These are phyloP conservation scores for Oreochromis spilurus DNA, from an alignment of 2,113 vertebrate genomes.

Conservation along the genomic window DNA sequence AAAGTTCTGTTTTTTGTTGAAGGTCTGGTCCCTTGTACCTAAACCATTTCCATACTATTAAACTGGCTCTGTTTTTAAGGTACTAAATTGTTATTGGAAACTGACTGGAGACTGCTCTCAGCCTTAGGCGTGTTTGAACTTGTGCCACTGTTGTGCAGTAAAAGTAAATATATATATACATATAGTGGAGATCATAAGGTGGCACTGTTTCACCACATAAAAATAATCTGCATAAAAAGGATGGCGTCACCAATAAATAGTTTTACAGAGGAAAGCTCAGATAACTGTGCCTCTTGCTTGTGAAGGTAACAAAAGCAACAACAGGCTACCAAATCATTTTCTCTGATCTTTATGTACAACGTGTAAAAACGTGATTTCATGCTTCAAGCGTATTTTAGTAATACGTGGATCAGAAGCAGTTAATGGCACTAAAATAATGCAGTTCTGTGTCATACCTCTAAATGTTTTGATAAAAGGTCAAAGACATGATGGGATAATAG, in stretches of 20 bases:
- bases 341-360: neutral
- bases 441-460: neutral
- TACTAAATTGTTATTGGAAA: neutral
- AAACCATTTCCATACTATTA: neutral
- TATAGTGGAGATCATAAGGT: neutral
- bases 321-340: neutral
- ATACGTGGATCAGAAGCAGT: neutral
- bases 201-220: neutral
- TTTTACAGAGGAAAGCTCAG: neutral
- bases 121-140: neutral
- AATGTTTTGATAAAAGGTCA: neutral
- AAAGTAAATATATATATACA: neutral
- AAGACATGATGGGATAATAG: neutral
- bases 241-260: neutral
- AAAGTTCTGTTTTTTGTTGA: neutral
- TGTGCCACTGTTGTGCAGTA: neutral
- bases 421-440: neutral
- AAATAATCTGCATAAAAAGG: neutral
- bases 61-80: neutral
- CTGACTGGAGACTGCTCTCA: neutral
- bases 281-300: neutral
- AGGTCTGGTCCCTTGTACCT: neutral
- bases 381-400: neutral
- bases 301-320: neutral
- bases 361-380: neutral